Percentiles rank a stretch among this genome's conserved stretches.
Evolutionary conservation across 1,140 invertebrate species (phyloP).

Genomic region (Drosophila parvula): DNA sequence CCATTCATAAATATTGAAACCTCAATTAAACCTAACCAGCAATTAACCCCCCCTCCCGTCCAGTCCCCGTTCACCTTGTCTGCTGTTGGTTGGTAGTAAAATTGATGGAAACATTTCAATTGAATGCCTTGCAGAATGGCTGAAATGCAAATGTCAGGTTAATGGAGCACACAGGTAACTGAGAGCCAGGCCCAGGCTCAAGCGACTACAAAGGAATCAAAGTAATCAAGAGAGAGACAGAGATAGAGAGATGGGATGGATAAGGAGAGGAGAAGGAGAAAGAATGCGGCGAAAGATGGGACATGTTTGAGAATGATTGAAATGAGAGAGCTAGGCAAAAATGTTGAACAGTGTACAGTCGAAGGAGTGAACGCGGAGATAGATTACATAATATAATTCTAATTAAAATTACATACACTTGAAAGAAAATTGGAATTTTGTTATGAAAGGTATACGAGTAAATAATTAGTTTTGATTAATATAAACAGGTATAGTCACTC

Average conservation of each 20-base stretch:
- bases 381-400: background rate
- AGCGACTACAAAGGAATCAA: constrained; percentile 54
- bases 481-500: too few species aligned
- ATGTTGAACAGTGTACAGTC: constrained; percentile 16
- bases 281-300: constrained; percentile 2
- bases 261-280: constrained; percentile 11
- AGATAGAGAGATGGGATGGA: constrained; percentile 14
- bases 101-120: constrained; percentile 63
- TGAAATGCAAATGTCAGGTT: constrained; percentile 63
- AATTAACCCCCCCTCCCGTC: constrained; percentile 37
- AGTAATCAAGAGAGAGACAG: constrained; percentile 31
- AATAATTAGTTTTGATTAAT: too few species aligned
- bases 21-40: constrained; percentile 21
- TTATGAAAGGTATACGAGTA: too few species aligned
- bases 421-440: too few species aligned
- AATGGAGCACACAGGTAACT: constrained; percentile 77
- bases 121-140: constrained; percentile 59
- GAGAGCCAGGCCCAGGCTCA: constrained; percentile 59
- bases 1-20: constrained; percentile 29
- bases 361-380: constrained; percentile 9
- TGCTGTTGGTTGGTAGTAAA: constrained; percentile 19
- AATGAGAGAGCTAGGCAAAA: constrained; percentile 41
- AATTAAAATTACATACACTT: too few species aligned
- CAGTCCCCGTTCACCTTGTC: background rate
- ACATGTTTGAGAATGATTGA: constrained; percentile 53